phyloP scores from a whole-genome alignment of 2,113 vertebrate genomes.

The Istiophorus platypterus region DNA sequence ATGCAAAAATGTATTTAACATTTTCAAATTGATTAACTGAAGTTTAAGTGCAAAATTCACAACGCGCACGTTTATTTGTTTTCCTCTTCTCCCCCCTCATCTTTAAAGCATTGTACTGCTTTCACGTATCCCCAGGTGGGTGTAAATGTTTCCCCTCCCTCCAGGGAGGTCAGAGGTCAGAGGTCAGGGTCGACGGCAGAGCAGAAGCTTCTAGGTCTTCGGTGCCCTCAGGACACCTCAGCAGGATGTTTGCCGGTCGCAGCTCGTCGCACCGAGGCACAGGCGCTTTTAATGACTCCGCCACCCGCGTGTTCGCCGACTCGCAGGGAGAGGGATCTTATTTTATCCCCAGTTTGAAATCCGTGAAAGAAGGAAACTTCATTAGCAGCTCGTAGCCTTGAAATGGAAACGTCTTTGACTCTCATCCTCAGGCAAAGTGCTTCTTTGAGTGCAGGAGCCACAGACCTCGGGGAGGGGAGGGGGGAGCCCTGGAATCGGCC shows the following conservation, averaged over 20 bases:
- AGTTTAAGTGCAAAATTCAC: too few relatives aligned
- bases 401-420: neutral
- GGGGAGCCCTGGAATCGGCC: neutral
- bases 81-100: too few relatives aligned
- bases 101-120: neutral
- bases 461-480: neutral
- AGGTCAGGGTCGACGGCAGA: neutral
- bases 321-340: neutral
- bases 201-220: neutral
- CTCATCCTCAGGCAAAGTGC: neutral
- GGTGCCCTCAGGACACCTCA: neutral
- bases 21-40: neutral
- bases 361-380: neutral
- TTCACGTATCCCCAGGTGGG: neutral
- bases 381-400: neutral
- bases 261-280: neutral
- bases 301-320: neutral
- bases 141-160: neutral
- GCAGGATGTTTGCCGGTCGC: constrained; percentile 39
- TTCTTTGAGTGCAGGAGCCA: neutral
- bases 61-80: too few relatives aligned
- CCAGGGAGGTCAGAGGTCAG: constrained; percentile 7
- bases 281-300: constrained; percentile 12
- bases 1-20: neutral
- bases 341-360: constrained; percentile 13